These are phyloP conservation scores for Xyrichtys novacula DNA, from an alignment of 2,797 vertebrate genomes.

Conservation along the genomic window DNA sequence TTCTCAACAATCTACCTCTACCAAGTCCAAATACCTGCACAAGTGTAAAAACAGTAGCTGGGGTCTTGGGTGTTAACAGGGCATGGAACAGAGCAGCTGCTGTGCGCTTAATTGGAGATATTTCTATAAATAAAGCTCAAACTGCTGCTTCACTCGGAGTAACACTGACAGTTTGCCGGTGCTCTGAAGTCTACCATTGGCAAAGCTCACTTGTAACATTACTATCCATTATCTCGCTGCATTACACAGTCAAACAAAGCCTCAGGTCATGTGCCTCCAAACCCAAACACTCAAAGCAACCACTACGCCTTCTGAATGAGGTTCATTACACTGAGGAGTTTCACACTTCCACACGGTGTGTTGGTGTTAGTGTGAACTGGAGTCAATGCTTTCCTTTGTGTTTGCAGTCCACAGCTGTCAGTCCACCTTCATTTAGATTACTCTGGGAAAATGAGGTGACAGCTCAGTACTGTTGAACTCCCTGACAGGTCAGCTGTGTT, in stretches of 20 bases:
- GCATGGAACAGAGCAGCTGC: too few species aligned
- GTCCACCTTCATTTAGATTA: constrained; percentile 7
- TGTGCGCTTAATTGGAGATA: too few species aligned
- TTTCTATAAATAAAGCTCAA: too few species aligned
- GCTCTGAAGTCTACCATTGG: neutral
- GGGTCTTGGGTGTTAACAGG: too few species aligned
- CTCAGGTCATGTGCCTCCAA: constrained; percentile 49
- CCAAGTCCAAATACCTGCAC: too few species aligned
- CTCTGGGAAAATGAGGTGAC: constrained; percentile 30
- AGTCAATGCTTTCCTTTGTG: constrained; percentile 4
- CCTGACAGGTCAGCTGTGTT: constrained; percentile 30
- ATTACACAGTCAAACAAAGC: constrained; percentile 76
- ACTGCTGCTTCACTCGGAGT: too few species aligned
- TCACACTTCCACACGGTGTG: constrained; percentile 44
- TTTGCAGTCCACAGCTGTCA: constrained; percentile 35
- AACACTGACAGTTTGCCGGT: too few species aligned
- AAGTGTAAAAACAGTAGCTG: too few species aligned
- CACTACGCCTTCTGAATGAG: constrained; percentile 10
- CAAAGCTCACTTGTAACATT: constrained; percentile 37
- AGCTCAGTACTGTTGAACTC: constrained; percentile 36
- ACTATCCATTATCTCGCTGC: constrained; percentile 71
- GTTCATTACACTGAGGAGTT: constrained; percentile 30
- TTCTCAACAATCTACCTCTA: too few species aligned
- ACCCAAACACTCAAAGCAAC: constrained; percentile 59
- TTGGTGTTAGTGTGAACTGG: constrained; percentile 11